Percentiles rank a stretch among this genome's conserved stretches.
phyloP scores from a whole-genome alignment of 1,140 invertebrate species.

The Drosophila paulistorum region DNA sequence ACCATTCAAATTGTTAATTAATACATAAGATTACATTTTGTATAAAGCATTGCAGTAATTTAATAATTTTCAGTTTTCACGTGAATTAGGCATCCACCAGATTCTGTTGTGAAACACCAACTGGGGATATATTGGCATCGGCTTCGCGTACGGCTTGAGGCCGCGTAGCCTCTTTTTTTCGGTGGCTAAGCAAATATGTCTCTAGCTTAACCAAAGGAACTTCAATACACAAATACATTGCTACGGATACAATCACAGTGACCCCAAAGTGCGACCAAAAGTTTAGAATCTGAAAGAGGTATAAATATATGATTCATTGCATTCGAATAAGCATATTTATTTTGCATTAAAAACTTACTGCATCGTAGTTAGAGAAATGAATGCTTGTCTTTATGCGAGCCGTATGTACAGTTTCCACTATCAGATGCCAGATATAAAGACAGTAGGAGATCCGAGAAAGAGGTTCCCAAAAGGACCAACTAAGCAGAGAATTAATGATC shows the following conservation, averaged over 20 bases:
- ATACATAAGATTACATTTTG: too few relatives aligned
- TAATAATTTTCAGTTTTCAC: too few relatives aligned
- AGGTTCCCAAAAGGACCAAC: constrained; percentile 84
- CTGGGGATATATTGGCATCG: constrained; percentile 12
- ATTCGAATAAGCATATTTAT: too few relatives aligned
- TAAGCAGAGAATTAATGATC: constrained; percentile 83
- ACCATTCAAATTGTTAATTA: too few relatives aligned
- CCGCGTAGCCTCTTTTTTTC: background rate
- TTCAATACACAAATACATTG: constrained; percentile 64
- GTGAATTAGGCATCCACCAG: constrained; percentile 38
- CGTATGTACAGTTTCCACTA: constrained; percentile 63
- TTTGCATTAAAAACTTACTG: constrained; percentile 41
- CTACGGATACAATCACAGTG: constrained; percentile 51
- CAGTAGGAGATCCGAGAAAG: constrained; percentile 84
- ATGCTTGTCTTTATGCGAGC: constrained; percentile 56
- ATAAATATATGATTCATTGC: background rate
- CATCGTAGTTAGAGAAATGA: constrained; percentile 77
- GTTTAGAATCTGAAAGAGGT: constrained; percentile 44
- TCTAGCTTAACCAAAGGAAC: constrained; percentile 58
- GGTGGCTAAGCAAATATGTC: constrained; percentile 27
- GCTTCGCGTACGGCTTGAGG: background rate
- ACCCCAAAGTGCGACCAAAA: constrained; percentile 75
- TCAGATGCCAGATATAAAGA: constrained; percentile 84
- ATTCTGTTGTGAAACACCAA: constrained; percentile 64
- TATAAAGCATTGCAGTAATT: too few relatives aligned